phyloP scores from a whole-genome alignment of 2,113 vertebrate species.

The Odocoileus virginianus region DNA sequence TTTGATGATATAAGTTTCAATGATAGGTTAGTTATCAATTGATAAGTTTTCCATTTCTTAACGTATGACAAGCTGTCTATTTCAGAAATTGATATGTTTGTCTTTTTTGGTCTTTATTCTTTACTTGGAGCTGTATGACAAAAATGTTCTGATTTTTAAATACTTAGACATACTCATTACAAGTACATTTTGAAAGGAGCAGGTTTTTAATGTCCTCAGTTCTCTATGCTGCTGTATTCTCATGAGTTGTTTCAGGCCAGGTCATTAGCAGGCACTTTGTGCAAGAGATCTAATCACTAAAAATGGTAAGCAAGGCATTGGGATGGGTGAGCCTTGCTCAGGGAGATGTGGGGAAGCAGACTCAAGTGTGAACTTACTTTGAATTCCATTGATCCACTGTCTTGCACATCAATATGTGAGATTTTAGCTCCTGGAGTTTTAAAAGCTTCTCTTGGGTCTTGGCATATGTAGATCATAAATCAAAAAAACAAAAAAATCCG shows the following conservation, averaged over 20 bases:
- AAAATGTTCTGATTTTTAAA: not conserved
- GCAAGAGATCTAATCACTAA: not conserved
- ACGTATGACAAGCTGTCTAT: not conserved
- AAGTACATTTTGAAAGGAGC: not conserved
- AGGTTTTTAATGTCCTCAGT: not conserved
- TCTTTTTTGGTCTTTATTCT: not conserved
- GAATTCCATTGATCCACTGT: slow-evolving; percentile 40
- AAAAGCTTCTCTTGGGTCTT: slow-evolving; percentile 51
- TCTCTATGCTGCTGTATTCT: not conserved
- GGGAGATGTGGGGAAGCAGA: not conserved
- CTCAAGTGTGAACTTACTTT: slow-evolving; percentile 36
- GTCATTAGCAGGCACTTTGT: not conserved
- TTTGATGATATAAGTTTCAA: not conserved
- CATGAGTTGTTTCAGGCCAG: not conserved
- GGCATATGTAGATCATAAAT: slow-evolving; percentile 65
- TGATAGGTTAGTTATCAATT: not conserved
- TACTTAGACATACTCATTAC: not conserved
- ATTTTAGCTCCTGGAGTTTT: slow-evolving; percentile 58
- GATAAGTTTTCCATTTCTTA: not conserved
- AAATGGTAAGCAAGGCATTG: not conserved
- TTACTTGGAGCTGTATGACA: not conserved
- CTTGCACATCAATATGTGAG: slow-evolving; percentile 23
- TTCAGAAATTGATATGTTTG: not conserved
- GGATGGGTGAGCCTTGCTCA: not conserved
- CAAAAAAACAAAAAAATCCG: slow-evolving; percentile 57